Percentiles rank a stretch among this genome's conserved stretches.
Evolutionary conservation across 92 coral and sea anemone species (phyloP).

Genomic region (Heteractis magnifica): DNA sequence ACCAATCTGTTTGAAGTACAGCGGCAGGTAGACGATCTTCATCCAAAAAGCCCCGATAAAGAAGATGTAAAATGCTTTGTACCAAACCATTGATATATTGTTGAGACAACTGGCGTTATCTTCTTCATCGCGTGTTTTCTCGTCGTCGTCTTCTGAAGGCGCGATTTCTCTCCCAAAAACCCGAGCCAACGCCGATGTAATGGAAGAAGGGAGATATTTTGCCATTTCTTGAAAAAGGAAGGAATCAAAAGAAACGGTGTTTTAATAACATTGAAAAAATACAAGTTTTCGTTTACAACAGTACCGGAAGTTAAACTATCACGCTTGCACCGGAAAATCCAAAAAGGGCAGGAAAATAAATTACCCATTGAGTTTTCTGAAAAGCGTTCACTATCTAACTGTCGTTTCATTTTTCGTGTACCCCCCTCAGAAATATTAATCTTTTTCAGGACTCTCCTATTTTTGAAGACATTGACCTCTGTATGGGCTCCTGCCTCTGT

Average conservation of each 20-base stretch:
- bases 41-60: constrained; percentile 46
- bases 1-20: constrained; percentile 59
- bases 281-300: too few relatives aligned
- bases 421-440: background rate
- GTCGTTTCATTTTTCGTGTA: background rate
- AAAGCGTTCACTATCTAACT: too few relatives aligned
- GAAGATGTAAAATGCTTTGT: constrained; percentile 51
- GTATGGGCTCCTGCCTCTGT: too few relatives aligned
- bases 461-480: too few relatives aligned
- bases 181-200: background rate
- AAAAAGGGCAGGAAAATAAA: too few relatives aligned
- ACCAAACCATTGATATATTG: constrained; percentile 25
- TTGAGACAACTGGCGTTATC: background rate
- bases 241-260: background rate
- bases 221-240: background rate
- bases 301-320: too few relatives aligned
- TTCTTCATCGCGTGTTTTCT: background rate
- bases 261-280: background rate
- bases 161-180: background rate
- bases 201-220: background rate
- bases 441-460: background rate
- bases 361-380: too few relatives aligned
- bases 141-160: constrained; percentile 21
- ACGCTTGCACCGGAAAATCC: too few relatives aligned
- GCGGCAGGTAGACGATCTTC: constrained; percentile 44